A percentile compares a stretch with the other conserved stretches of the same genome.
These are phyloP conservation scores for Callaeas wilsoni DNA, from an alignment of 2,113 vertebrate genomes.

Conservation along the genomic window DNA sequence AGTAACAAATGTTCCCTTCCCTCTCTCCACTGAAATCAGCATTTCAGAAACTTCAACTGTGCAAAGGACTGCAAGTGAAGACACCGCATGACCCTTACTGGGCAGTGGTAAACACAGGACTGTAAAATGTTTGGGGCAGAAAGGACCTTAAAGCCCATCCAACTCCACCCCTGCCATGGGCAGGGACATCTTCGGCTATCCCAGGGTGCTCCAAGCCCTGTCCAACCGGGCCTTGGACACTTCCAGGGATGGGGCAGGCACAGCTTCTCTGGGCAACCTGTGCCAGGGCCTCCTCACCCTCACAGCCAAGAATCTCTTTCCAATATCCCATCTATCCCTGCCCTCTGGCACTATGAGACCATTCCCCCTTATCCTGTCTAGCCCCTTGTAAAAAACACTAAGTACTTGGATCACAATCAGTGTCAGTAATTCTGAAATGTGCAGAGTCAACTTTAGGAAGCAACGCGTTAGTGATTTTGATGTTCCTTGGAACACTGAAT, in stretches of 20 bases:
- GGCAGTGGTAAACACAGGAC: background rate
- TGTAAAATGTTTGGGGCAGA: background rate
- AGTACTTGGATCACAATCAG: background rate
- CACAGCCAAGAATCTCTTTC: background rate
- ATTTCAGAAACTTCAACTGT: background rate
- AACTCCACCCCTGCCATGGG: rapidly evolving
- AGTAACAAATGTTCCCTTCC: background rate
- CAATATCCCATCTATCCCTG: background rate
- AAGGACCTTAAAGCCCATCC: background rate
- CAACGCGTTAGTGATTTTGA: background rate
- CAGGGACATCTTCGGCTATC: background rate
- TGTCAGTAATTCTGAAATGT: background rate
- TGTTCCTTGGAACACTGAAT: background rate
- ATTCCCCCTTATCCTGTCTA: background rate
- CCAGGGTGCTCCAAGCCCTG: rapidly evolving
- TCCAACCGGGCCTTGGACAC: background rate
- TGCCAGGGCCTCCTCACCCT: rapidly evolving
- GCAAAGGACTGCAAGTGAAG: rapidly evolving
- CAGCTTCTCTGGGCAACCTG: background rate
- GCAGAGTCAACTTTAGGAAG: background rate
- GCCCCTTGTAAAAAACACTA: background rate
- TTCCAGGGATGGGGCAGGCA: background rate
- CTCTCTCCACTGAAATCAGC: background rate
- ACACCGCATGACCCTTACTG: rapidly evolving
- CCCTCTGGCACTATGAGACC: background rate